phyloP scores from a whole-genome alignment of 2,113 vertebrate genomes.

The Pelmatolapia mariae region DNA sequence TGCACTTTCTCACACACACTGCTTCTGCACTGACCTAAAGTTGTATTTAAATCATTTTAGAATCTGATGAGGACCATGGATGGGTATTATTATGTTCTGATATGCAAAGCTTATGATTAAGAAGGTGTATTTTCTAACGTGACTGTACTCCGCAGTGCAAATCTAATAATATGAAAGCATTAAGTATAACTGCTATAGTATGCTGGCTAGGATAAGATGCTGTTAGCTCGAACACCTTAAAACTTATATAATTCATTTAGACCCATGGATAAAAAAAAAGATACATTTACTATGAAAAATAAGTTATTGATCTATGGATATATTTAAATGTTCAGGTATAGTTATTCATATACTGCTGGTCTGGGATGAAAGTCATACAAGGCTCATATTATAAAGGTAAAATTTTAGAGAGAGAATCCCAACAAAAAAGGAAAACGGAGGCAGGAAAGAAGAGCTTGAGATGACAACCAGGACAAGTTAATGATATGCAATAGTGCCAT shows the following conservation, averaged over 20 bases:
- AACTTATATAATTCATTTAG: not conserved
- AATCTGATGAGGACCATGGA: not conserved
- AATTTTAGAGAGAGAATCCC: not conserved
- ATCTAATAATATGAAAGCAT: not conserved
- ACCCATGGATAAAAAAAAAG: not conserved
- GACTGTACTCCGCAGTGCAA: not conserved
- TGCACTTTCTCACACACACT: not conserved
- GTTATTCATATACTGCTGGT: not conserved
- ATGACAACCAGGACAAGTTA: not conserved
- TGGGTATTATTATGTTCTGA: not conserved
- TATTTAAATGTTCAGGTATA: not conserved
- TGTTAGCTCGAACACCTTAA: not conserved
- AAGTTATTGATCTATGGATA: not conserved
- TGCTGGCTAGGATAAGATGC: not conserved
- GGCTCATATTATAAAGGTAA: not conserved
- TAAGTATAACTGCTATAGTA: not conserved
- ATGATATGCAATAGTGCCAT: not conserved
- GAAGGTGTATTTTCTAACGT: not conserved
- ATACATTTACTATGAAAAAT: not conserved
- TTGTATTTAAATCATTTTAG: not conserved
- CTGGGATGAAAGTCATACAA: not conserved
- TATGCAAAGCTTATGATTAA: not conserved
- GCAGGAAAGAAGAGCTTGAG: not conserved
- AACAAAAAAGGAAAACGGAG: not conserved
- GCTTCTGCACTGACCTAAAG: not conserved